phyloP scores from a whole-genome alignment of 2,113 vertebrate species.

The Cavia aperea region DNA sequence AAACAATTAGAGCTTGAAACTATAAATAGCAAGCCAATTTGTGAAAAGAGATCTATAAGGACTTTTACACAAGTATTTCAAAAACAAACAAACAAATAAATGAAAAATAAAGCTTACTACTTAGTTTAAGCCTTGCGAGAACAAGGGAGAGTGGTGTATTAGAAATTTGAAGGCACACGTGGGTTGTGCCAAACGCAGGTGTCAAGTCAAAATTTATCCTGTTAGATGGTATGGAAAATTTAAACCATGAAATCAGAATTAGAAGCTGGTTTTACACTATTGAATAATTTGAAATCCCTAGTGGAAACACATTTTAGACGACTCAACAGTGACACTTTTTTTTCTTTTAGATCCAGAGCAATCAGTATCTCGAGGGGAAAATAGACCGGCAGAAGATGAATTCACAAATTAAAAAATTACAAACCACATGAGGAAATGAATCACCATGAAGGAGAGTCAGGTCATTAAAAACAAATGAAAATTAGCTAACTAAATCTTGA shows the following conservation, averaged over 20 bases:
- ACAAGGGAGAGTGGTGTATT: background rate
- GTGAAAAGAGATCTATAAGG: background rate
- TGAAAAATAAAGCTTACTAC: background rate
- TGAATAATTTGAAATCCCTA: conserved; percentile 30
- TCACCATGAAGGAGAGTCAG: conserved; percentile 57
- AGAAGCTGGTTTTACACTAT: conserved; percentile 9
- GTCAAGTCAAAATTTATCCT: conserved; percentile 24
- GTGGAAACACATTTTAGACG: conserved; percentile 39
- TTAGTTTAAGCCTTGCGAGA: background rate
- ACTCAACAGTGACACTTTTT: background rate
- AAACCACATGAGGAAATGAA: conserved; percentile 53
- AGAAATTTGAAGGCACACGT: conserved; percentile 40
- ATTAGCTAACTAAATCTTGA: conserved; percentile 29
- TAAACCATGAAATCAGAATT: conserved; percentile 41
- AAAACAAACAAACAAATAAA: background rate
- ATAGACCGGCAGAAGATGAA: conserved; percentile 45
- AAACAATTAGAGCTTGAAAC: background rate
- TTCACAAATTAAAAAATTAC: conserved; percentile 65
- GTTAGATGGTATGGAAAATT: background rate
- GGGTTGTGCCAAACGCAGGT: background rate
- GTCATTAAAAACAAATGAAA: conserved; percentile 59
- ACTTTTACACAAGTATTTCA: background rate
- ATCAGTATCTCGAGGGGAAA: conserved; percentile 52
- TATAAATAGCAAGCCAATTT: background rate
- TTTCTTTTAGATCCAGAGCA: conserved; percentile 20